Base-by-base conservation (phyloP, 2,113 vertebrate genomes). In the Ornithorhynchus anatinus region DNA sequence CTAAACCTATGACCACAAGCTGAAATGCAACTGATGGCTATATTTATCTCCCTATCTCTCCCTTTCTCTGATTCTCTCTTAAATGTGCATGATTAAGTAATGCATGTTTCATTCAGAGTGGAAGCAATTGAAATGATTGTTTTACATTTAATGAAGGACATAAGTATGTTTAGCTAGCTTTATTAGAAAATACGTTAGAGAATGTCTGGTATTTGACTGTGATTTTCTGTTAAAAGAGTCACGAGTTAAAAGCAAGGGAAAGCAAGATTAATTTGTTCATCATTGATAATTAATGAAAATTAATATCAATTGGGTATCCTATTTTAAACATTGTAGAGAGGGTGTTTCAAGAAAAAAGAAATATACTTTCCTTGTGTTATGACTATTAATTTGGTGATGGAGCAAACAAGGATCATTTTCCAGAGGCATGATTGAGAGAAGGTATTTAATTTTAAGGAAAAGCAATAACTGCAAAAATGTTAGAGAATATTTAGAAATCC, bases 81-180 rank as follows among this genome's bases (percentile, higher is more conserved):
- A 73, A 80, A 66, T 16, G 29, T 35, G 27, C 65, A 25, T 11
- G 4, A 83, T 52, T 23, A 47, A 81, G 36, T 47, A 47, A 42
- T 31, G 9, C 38, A 63, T 40, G 44, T 31, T 53, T 33, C 52
- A 72, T 44, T 61, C 64, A 51, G 39, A 77, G 44, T 1, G 39
- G 63, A 78, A 82, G 57, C 1, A 61, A 44, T 35, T 73, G 74
- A 69, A 77, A 74, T 38, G 60, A 72, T 17, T 14, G 10, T 57
- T 85, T 85, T 75, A 76, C 50, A 76, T 29, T 59, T 70, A 82
- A 87, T 85, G 77, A 77, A 53, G 72, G 62, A 39, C 50, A 75
- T 20, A 22, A 47, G 37, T 64, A 43, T 70, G 69, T 62, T 60
- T 42, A 79, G 52, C 44, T 36, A 22, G 33, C 52, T 58, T 62